Base-by-base conservation (phyloP, 2,113 vertebrate genomes). In the Pongo pygmaeus region DNA sequence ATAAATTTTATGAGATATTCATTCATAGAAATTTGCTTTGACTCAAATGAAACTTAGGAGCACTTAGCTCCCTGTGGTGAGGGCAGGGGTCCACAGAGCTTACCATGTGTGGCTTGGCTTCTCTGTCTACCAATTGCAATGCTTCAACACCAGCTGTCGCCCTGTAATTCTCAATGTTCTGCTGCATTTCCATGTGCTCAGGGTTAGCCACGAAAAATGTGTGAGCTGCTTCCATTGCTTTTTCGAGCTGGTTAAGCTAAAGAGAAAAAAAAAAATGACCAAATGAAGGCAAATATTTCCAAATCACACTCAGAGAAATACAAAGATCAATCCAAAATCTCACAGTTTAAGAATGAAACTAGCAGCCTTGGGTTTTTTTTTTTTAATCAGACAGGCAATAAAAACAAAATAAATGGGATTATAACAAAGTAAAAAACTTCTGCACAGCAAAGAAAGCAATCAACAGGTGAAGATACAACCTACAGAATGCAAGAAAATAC, bases 131-230 rank as follows among this genome's bases (percentile, higher is more conserved):
- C 97, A 99, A 97, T 83, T 98, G 98, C 23, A 97, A 97, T 27
- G 99, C 98, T 57, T 98, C 84, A 0, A 98, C 97, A 0, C 99
- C 99, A 9, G 99, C 94, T 0, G 97, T 98, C 30, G 90, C 98
- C 97, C 99, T 99, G 98, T 99, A 99, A 96, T 99, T 99, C 98
- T 99, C 99, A 0, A 99, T 98, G 98, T 99, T 98, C 92, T 99
- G 99, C 78, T 99, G 98, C 98, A 99, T 99, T 98, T 99, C 99
- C 98, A 99, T 99, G 95, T 99, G 99, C 97, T 99, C 99, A 0
- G 99, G 99, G 97, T 99, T 99, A 88, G 99, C 99, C 98, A 99
- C 98, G 98, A 99, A 99, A 98, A 99, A 99, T 0, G 99, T 99
- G 91, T 99, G 99, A 79, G 99, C 99, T 8, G 99, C 99, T 0